Conservation (phyloP, 2,113 vertebrate genomes). For the Murina feae region DNA sequence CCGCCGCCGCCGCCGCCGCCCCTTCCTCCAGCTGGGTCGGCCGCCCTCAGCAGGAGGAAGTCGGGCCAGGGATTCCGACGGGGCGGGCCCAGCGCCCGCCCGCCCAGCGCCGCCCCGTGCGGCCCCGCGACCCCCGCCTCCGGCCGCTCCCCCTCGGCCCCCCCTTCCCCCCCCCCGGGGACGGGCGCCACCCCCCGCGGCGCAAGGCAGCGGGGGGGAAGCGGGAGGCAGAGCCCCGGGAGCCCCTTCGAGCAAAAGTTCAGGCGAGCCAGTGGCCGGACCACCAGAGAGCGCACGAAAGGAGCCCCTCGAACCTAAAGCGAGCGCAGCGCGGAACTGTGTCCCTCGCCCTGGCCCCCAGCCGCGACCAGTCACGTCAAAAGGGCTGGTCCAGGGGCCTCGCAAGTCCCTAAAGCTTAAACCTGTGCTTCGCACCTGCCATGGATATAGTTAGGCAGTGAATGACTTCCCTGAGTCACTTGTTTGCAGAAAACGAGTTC, state of each 20-base stretch:
- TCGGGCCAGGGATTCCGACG: constrained; percentile 48
- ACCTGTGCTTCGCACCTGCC: neutral
- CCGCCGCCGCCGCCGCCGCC: neutral
- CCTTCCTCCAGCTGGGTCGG: constrained; percentile 47
- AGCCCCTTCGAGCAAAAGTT: neutral
- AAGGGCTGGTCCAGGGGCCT: neutral
- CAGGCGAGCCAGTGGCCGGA: constrained; percentile 29
- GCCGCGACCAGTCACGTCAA: neutral
- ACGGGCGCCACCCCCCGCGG: neutral
- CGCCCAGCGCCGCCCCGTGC: constrained; percentile 15
- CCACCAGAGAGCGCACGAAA: neutral
- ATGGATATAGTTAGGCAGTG: neutral
- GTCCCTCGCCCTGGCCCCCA: neutral
- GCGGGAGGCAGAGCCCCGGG: neutral
- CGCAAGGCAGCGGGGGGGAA: neutral
- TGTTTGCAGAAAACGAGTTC: neutral
- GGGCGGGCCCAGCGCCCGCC: constrained; percentile 47
- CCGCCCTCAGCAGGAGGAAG: constrained; percentile 52
- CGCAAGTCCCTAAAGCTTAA: neutral
- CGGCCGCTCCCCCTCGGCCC: neutral
- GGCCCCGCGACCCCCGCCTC: neutral
- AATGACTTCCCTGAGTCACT: neutral
- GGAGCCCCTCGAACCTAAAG: neutral
- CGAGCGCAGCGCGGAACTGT: neutral
- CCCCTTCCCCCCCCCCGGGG: neutral